Evolutionary conservation across 2,797 vertebrate species (phyloP).

Genomic region (Coregonus ussuriensis): DNA sequence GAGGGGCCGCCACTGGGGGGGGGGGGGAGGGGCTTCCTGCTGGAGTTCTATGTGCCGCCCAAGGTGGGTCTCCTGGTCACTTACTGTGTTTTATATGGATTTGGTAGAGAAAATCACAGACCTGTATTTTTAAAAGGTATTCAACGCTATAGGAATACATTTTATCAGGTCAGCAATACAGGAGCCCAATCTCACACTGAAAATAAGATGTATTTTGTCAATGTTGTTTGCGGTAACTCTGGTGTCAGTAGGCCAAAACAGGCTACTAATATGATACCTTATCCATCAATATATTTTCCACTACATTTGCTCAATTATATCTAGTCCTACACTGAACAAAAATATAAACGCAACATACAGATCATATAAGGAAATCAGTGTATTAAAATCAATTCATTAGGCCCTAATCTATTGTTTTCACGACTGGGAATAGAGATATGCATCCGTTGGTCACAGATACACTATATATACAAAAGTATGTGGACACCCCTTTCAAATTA

Average conservation of each 20-base stretch:
- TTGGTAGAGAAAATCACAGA: not conserved
- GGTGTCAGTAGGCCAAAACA: not conserved
- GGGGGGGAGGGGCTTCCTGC: slow-evolving; percentile 82
- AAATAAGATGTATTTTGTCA: not conserved
- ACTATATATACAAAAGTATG: no score
- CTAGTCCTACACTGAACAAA: not conserved
- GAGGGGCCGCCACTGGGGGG: slow-evolving; percentile 52
- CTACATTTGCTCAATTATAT: not conserved
- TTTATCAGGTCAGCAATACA: not conserved
- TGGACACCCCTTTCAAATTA: no score
- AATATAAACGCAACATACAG: no score
- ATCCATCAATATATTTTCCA: not conserved
- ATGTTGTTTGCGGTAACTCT: not conserved
- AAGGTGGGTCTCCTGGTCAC: slow-evolving; percentile 72
- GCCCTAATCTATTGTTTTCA: no score
- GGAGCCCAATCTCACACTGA: not conserved
- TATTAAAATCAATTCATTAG: no score
- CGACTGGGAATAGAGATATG: no score
- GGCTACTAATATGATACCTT: not conserved
- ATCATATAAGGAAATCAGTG: no score
- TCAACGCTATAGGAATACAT: not conserved
- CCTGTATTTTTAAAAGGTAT: not conserved
- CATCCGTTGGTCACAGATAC: no score
- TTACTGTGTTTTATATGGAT: not conserved
- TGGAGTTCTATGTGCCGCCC: slow-evolving; percentile 86